phyloP scores from a whole-genome alignment of 2,888 invertebrate genomes.

The Phaonia tiefii region DNA sequence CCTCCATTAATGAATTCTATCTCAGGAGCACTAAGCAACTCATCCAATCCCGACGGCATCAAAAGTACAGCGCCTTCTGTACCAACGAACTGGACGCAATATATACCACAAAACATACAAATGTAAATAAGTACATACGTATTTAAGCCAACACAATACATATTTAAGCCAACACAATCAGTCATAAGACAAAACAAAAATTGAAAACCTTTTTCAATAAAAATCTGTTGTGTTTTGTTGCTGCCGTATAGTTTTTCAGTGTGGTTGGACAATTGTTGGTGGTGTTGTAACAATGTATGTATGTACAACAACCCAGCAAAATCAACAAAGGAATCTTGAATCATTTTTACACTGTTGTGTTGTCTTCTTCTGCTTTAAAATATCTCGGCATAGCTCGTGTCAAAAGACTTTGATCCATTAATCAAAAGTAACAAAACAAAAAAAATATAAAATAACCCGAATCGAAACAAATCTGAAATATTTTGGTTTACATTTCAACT shows the following conservation, averaged over 20 bases:
- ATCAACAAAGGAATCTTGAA: constrained; percentile 77
- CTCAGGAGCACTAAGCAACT: too few species aligned
- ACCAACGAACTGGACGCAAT: too few species aligned
- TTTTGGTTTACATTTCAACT: constrained; percentile 45
- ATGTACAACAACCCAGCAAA: constrained; percentile 70
- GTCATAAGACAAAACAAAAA: constrained; percentile 35
- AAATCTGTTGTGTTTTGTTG: neutral
- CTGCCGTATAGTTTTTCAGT: constrained; percentile 12
- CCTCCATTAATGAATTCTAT: too few species aligned
- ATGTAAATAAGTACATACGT: too few species aligned
- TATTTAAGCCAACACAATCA: constrained; percentile 51
- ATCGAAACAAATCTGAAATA: constrained; percentile 42
- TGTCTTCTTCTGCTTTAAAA: neutral
- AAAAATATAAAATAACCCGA: constrained; percentile 30
- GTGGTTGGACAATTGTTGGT: constrained; percentile 37
- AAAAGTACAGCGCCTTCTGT: too few species aligned
- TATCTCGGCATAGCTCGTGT: constrained; percentile 78
- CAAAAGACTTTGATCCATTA: constrained; percentile 81
- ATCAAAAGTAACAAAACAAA: constrained; percentile 71
- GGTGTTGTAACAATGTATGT: constrained; percentile 42
- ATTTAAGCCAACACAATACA: constrained; percentile 36
- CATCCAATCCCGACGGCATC: too few species aligned
- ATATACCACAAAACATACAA: too few species aligned
- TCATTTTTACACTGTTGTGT: constrained; percentile 4
- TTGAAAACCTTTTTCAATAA: constrained; percentile 20